phyloP scores from a whole-genome alignment of 2,113 vertebrate genomes.

The Pardalotus punctatus region DNA sequence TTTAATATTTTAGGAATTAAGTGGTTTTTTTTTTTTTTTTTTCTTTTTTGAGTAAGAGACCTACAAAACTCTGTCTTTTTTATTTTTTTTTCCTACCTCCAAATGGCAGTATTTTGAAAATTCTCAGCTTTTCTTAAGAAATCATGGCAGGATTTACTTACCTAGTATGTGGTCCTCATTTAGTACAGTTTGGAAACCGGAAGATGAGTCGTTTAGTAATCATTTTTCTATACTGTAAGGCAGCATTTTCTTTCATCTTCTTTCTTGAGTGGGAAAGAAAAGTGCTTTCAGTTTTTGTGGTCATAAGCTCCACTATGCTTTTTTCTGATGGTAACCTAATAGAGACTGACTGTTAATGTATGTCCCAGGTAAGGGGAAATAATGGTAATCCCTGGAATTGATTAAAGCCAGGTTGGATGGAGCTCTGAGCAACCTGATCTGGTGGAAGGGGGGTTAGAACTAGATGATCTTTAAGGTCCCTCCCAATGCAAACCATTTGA shows the following conservation, averaged over 20 bases:
- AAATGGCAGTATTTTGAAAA: neutral
- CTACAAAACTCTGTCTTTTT: fast-evolving
- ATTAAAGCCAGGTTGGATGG: neutral
- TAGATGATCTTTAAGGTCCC: neutral
- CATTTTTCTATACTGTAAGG: neutral
- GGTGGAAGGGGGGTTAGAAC: neutral
- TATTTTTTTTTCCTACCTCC: neutral
- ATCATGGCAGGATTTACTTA: neutral
- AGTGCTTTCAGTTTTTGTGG: neutral
- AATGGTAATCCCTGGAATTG: neutral
- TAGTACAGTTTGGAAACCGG: neutral
- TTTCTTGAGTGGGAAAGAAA: neutral
- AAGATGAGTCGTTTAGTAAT: neutral
- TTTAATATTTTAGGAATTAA: neutral
- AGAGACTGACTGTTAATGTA: neutral
- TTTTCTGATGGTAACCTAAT: neutral
- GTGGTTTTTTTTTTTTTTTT: neutral
- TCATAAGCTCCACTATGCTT: neutral
- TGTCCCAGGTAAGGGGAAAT: fast-evolving
- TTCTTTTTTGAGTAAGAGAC: neutral
- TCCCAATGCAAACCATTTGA: neutral
- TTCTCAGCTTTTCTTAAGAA: neutral
- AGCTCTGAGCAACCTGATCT: neutral
- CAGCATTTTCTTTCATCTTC: neutral
- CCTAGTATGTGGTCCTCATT: neutral